Evolutionary conservation across 2,113 vertebrate species (phyloP).

Genomic region (Xyrauchen texanus): DNA sequence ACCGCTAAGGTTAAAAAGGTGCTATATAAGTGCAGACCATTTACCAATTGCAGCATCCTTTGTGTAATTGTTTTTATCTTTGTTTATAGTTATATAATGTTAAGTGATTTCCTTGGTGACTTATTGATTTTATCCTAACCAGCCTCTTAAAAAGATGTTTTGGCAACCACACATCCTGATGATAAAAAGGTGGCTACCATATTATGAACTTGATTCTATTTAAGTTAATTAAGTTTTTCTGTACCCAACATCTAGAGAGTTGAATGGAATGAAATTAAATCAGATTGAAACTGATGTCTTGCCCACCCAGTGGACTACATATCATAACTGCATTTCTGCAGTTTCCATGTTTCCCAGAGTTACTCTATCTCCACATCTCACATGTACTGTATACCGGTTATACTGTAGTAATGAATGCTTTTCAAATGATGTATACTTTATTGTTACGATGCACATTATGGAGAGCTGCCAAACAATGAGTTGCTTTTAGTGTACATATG

Average conservation of each 20-base stretch:
- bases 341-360: slow-evolving; percentile 64
- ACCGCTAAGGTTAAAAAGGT: too few relatives aligned
- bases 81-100: too few relatives aligned
- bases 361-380: slow-evolving; percentile 69
- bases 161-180: too few relatives aligned
- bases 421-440: slow-evolving; percentile 25
- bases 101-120: neutral
- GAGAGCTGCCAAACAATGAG: neutral
- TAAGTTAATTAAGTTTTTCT: neutral
- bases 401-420: slow-evolving; percentile 4
- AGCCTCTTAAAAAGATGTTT: too few relatives aligned
- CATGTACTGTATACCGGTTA: slow-evolving; percentile 29
- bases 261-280: slow-evolving; percentile 69
- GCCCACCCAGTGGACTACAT: slow-evolving; percentile 65
- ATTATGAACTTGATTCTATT: slow-evolving; percentile 58
- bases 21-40: too few relatives aligned
- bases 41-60: too few relatives aligned
- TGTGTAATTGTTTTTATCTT: too few relatives aligned
- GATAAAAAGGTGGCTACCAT: slow-evolving; percentile 65
- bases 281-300: slow-evolving; percentile 64
- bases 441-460: neutral
- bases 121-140: neutral
- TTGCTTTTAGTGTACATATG: slow-evolving; percentile 19
- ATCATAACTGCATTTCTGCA: slow-evolving; percentile 64
- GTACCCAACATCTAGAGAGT: slow-evolving; percentile 22